Conservation (phyloP, 37 sponge, comb jelly and placozoan species). For the Petrosia ficiformis region DNA sequence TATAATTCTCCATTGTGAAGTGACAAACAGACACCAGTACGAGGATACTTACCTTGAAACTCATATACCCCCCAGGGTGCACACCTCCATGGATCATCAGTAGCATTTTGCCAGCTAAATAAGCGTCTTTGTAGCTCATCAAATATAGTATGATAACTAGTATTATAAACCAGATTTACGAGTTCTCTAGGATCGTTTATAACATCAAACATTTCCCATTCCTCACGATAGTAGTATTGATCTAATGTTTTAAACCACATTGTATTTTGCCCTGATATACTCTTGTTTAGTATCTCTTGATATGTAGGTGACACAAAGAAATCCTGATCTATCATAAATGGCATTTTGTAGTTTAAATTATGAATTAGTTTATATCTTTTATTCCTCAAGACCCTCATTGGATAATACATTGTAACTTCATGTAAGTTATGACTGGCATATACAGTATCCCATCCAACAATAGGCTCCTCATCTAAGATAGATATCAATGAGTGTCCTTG, state of each 20-base stretch:
- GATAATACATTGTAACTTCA: constrained; percentile 79
- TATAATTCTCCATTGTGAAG: constrained; percentile 14
- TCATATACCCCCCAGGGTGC: constrained; percentile 42
- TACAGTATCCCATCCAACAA: constrained; percentile 53
- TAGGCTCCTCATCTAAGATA: constrained; percentile 37
- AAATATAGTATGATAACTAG: constrained; percentile 12
- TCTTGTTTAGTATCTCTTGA: constrained; percentile 24
- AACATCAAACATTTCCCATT: constrained; percentile 77
- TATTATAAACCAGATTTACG: constrained; percentile 42
- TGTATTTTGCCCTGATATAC: neutral
- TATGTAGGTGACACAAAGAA: constrained; percentile 44
- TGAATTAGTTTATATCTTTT: constrained; percentile 54
- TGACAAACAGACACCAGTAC: too few species aligned
- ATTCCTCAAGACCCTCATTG: constrained; percentile 68
- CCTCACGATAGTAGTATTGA: constrained; percentile 67
- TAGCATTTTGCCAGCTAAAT: constrained; percentile 45
- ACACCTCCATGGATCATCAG: constrained; percentile 81
- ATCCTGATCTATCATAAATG: constrained; percentile 53
- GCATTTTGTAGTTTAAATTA: constrained; percentile 75
- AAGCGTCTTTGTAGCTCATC: constrained; percentile 34
- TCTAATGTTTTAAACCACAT: constrained; percentile 72
- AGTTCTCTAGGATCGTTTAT: constrained; percentile 47
- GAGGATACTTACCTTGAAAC: too few species aligned
- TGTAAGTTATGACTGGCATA: constrained; percentile 74
- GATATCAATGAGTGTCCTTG: constrained; percentile 51